Base-by-base conservation (phyloP, 2,888 invertebrate genomes). In the Tineola bisselliella region DNA sequence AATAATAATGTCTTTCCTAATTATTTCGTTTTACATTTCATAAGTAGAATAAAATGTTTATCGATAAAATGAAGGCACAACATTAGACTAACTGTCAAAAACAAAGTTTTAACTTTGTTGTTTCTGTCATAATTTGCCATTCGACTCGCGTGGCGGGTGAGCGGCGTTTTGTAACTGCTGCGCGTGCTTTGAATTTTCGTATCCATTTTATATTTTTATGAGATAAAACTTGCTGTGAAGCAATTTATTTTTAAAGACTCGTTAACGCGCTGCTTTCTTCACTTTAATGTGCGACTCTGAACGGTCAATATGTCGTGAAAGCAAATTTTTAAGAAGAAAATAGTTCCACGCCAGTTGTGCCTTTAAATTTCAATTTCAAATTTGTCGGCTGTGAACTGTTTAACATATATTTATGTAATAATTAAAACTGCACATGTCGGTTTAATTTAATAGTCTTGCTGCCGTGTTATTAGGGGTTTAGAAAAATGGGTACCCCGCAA, bases 401-500 rank as follows among this genome's bases (percentile, higher is more conserved):
- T 17, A 10, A 48, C 6, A 15, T 48, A 6, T 38, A 43, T 43
- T 43, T 43, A 48, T 48, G 13, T 5, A 15, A 48, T n/a, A 3
- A 48, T 38, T 48, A 15, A 48, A 3, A 15, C 48, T 48, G 15
- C 15, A 2, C 10, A 48, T 48, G 48, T 38, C 3, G 3, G 10
- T 13, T 3, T 10, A n/a, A 13, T 48, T 48, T 8, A n/a, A 48
- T 43, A 48, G 3, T 48, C 2, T 48, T 48, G 13, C n/a, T 48
- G 38, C 38, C n/a, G n/a, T 10, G 1, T 3, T 10, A 1, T 38
- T 10, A 12, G 10, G 2, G 61, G 11, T 8, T 25, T 8, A 1
- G 30, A 18, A 61, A 38, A n/a, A 65, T 65, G 65, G 52, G 59
- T 44, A 59, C 80, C 1, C 71, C 73, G 11, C 79, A 81, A 62